Evolutionary conservation across 2,888 invertebrate genomes (phyloP), one percentile per base, ranked within the genome.

Genomic region (Amiota mariae): DNA sequence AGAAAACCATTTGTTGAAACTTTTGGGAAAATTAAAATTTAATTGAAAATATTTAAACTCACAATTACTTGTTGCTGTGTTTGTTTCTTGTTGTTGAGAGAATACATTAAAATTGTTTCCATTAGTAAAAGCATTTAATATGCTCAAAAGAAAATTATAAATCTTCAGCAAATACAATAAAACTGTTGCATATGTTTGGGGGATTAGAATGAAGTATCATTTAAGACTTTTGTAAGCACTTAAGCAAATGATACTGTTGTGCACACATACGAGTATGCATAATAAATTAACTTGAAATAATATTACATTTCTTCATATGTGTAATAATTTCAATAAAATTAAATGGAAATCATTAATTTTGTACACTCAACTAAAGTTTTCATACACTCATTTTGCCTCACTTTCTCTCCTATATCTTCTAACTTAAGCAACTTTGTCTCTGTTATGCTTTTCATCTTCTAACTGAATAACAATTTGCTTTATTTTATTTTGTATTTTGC

Each of bases 131-230:
- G 36, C 8, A 36, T 36, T 36, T 6, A 36, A 36, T 36, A 36
- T 36, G 2, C 36, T 36, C 36, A 36, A 54, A 54, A 13, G 13
- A 1, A 54, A 54, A 54, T 59, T 59, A 18, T 11, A 59, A 10
- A 57, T 18, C 18, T 59, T n/a, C 20, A 59, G 59, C 59, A 6
- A 10, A 59, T 10, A 10, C 59, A 10, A 15, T 54, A 54, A 59
- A 59, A 59, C 11, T 59, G 59, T 59, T 59, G 59, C 59, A 59
- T 20, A 59, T 59, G 59, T 18, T 15, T 15, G 15, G 54, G 54
- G n/a, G 54, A 36, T 36, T 36, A 36, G 8, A 36, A 36, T 36
- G 36, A 36, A 4, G 36, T 36, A 2, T 36, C 36, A 36, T 36
- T 36, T 13, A 54, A 54, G 54, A n/a, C 8, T n/a, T 8, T 54